Evolutionary conservation across 2,797 vertebrate genomes (phyloP).

Genomic region (Alcedo quadribrachys): DNA sequence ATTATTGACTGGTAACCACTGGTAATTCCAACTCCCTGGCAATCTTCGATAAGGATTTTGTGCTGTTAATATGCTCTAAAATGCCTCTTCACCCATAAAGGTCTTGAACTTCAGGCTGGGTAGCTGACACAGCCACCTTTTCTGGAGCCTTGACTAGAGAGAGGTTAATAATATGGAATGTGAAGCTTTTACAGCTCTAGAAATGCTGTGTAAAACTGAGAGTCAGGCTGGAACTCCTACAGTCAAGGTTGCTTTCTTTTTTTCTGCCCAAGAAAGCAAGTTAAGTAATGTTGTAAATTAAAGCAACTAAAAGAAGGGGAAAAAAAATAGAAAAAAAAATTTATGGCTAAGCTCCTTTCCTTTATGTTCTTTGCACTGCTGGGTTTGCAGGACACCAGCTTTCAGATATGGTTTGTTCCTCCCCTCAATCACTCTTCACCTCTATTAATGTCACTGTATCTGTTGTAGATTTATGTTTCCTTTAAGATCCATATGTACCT

Average conservation of each 20-base stretch:
- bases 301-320: background rate
- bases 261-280: background rate
- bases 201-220: background rate
- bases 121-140: background rate
- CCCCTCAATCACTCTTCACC: background rate
- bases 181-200: background rate
- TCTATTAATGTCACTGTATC: background rate
- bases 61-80: constrained; percentile 3
- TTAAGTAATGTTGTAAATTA: background rate
- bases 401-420: background rate
- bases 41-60: constrained; percentile 32
- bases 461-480: background rate
- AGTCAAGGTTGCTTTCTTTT: background rate
- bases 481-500: background rate
- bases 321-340: background rate
- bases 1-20: constrained; percentile 58
- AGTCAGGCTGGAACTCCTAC: background rate
- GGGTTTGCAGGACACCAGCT: background rate
- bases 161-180: background rate
- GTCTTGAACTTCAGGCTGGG: constrained; percentile 22
- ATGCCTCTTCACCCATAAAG: background rate
- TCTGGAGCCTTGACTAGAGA: background rate
- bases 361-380: background rate
- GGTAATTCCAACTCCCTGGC: constrained; percentile 23
- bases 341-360: background rate